Base-by-base conservation (phyloP, 2,113 vertebrate genomes). In the Vulpes vulpes region DNA sequence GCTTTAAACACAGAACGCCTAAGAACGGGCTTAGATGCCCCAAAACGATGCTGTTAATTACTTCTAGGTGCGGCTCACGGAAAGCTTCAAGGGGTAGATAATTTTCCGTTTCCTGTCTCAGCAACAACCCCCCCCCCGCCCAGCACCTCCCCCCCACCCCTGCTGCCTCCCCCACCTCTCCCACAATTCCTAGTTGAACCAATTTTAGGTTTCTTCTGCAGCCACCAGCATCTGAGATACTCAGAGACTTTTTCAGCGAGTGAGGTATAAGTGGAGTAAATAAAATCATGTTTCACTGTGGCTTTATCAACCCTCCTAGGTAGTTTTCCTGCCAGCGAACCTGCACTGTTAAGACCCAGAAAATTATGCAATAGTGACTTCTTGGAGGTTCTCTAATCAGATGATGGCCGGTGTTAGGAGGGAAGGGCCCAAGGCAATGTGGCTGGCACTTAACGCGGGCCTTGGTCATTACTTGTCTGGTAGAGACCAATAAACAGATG, bases 1-100 rank as follows among this genome's bases (percentile, higher is more conserved):
- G 96, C 92, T 98, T 98, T 98, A 98, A 97, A 97, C 98, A 96
- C 91, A 17, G 91, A 97, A 94, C 97, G 30, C 82, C 97, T 97
- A 92, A 89, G n/a, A 91, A 97, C 97, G 97, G 79, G 92, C 97
- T 91, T 95, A 94, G 96, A 94, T 23, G 23, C 96, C 81, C 43
- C 43, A 2, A 81, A 96, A 96, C 95, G 92, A 96, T 95, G 98
- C 94, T 96, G 95, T 83, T 98, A 98, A 98, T 98, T 97, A 97
- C 89, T 91, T 91, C 81, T 97, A 95, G 97, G 71, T 83, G 93
- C 59, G 67, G 95, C 94, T 98, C 84, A 51, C 7, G 94, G 64
- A 78, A 94, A 78, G 92, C 85, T 82, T 95, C 8, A 84, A 94
- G 64, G 35, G 81, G 65, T 8, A 74, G 91, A 96, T 93, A 51